A percentile compares a stretch with the other conserved stretches of the same genome.
phyloP scores from a whole-genome alignment of 2,888 invertebrate species.

The Eupithecia subfuscata region DNA sequence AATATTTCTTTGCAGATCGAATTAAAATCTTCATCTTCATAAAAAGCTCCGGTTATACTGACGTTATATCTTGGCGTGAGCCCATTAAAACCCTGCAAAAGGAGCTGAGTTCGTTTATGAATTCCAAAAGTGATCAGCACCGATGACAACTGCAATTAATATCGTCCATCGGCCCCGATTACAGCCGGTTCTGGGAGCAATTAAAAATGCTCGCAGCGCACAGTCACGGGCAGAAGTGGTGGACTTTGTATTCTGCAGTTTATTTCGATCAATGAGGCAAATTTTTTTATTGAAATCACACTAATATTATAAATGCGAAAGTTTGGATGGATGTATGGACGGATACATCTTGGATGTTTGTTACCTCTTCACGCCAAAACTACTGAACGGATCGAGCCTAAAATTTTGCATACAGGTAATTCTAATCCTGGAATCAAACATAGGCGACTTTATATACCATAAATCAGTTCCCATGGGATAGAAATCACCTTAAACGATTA shows the following conservation, averaged over 20 bases:
- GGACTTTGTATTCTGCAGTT: background rate
- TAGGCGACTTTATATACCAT: no score
- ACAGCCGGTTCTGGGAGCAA: constrained; percentile 53
- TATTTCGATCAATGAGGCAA: no score
- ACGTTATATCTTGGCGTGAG: background rate
- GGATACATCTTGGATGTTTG: no score
- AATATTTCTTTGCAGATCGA: background rate
- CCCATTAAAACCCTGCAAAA: constrained; percentile 2
- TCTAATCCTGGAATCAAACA: no score
- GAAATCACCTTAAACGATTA: no score
- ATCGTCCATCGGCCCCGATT: constrained; percentile 39
- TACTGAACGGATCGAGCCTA: no score
- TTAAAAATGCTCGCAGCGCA: constrained; percentile 74
- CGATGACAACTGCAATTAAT: constrained; percentile 36
- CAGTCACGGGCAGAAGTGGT: constrained; percentile 57
- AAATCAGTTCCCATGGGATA: no score
- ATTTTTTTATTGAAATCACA: no score
- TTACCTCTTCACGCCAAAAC: no score
- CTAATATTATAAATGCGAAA: no score
- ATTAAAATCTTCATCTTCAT: background rate
- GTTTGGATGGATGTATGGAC: no score
- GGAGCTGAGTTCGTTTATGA: constrained; percentile 20
- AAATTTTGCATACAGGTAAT: no score
- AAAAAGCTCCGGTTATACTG: background rate
- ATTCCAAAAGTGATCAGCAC: constrained; percentile 23